phyloP scores from a whole-genome alignment of 2,888 invertebrate genomes.

The Nymphalis urticae region DNA sequence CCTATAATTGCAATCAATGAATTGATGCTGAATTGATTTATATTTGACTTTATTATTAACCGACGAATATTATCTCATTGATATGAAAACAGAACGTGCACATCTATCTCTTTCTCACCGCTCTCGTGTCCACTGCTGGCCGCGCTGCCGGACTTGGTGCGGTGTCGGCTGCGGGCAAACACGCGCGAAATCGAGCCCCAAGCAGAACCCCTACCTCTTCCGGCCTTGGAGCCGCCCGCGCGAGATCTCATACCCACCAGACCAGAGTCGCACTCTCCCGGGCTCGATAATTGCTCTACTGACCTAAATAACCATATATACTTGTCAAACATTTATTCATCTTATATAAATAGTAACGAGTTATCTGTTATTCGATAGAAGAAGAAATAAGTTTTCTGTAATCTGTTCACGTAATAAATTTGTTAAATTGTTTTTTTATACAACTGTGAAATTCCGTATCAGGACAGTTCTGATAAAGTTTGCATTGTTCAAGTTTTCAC shows the following conservation, averaged over 20 bases:
- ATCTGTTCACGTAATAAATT: not conserved
- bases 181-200: slow-evolving; percentile 96
- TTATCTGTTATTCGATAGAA: no score
- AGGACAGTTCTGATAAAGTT: not conserved
- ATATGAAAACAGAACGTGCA: no score
- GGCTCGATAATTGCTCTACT: slow-evolving; percentile 92
- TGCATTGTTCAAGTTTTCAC: not conserved
- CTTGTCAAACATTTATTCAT: not conserved
- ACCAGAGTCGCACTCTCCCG: slow-evolving; percentile 86
- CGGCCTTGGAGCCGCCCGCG: slow-evolving; percentile 67
- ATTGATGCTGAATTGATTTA: no score
- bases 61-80: no score
- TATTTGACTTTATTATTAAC: no score
- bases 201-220: slow-evolving; percentile 86
- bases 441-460: not conserved
- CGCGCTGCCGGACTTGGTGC: slow-evolving; percentile 87
- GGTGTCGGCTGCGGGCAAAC: slow-evolving; percentile 91
- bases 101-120: slow-evolving; percentile 60
- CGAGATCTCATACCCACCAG: slow-evolving; percentile 73
- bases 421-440: not conserved
- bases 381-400: not conserved
- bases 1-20: no score
- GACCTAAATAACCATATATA: slow-evolving; percentile 74
- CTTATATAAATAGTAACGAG: not conserved
- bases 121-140: slow-evolving; percentile 85